phyloP scores from a whole-genome alignment of 2,888 invertebrate species.

The Torymus tubicola region DNA sequence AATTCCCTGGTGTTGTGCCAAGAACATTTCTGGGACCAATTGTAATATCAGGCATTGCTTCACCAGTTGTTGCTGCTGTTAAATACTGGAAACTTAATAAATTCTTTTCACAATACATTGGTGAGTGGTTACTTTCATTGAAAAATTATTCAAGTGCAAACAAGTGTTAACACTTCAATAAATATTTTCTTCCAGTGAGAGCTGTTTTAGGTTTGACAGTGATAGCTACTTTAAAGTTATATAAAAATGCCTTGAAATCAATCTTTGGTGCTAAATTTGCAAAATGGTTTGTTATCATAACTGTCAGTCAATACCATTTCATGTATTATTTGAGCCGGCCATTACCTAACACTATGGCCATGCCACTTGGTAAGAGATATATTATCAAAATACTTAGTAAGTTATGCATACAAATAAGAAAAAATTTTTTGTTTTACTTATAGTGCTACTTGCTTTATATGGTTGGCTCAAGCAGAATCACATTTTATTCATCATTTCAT shows the following conservation, averaged over 20 bases:
- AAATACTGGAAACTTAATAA: slow-evolving; percentile 86
- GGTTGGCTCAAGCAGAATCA: slow-evolving; percentile 90
- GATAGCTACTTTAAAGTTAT: slow-evolving; percentile 84
- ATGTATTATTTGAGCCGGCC: slow-evolving; percentile 97
- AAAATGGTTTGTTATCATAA: slow-evolving; percentile 89
- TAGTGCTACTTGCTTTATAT: slow-evolving; percentile 90
- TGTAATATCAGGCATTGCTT: slow-evolving; percentile 85
- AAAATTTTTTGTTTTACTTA: slow-evolving; percentile 69
- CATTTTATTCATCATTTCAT: slow-evolving; percentile 86
- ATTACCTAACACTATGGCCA: slow-evolving; percentile 95
- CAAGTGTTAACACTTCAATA: slow-evolving; percentile 57
- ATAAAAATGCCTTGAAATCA: slow-evolving; percentile 85
- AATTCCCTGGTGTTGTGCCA: slow-evolving; percentile 98
- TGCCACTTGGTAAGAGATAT: slow-evolving; percentile 87
- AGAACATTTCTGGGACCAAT: slow-evolving; percentile 96
- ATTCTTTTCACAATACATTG: slow-evolving; percentile 92
- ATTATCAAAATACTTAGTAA: slow-evolving; percentile 17
- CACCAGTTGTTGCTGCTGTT: slow-evolving; percentile 85
- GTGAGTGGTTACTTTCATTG: slow-evolving; percentile 78
- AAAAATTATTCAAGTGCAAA: background rate
- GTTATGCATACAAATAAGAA: background rate
- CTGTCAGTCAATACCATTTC: slow-evolving; percentile 97
- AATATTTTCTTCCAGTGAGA: slow-evolving; percentile 84
- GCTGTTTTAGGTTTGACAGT: slow-evolving; percentile 87
- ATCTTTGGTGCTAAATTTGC: slow-evolving; percentile 88